These are phyloP conservation scores for Narcine bancroftii DNA, from an alignment of 2,113 vertebrate genomes.

Conservation along the genomic window DNA sequence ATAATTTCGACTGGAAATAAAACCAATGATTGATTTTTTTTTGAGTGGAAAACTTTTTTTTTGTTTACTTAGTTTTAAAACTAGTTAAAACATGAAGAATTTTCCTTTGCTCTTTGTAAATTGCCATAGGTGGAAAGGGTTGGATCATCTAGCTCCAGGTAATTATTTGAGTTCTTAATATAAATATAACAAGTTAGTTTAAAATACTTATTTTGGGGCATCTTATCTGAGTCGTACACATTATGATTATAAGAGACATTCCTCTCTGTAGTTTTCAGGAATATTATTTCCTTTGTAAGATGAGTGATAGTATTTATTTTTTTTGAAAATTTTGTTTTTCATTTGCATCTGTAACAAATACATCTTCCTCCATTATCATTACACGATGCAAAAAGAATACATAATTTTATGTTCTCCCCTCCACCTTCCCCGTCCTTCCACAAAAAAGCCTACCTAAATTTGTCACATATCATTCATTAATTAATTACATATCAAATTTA, in stretches of 20 bases:
- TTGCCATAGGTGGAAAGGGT: not conserved
- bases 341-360: too few relatives aligned
- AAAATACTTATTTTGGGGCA: not conserved
- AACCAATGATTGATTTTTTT: not conserved
- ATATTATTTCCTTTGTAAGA: constrained; percentile 13
- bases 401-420: too few relatives aligned
- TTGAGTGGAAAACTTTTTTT: not conserved
- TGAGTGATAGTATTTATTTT: too few relatives aligned
- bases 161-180: not conserved
- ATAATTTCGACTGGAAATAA: not conserved
- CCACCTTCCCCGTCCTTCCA: too few relatives aligned
- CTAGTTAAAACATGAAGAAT: not conserved
- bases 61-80: not conserved
- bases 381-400: too few relatives aligned
- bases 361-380: too few relatives aligned
- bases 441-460: too few relatives aligned
- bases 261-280: not conserved
- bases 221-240: not conserved
- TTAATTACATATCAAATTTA: too few relatives aligned
- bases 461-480: too few relatives aligned
- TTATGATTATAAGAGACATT: not conserved
- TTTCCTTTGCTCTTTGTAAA: not conserved
- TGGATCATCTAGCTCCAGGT: not conserved
- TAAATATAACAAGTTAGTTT: not conserved
- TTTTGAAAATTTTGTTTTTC: too few relatives aligned